A percentile compares a stretch with the other conserved stretches of the same genome.
Conservation (phyloP, 2,113 vertebrate genomes). For the Trematomus loennbergii region DNA sequence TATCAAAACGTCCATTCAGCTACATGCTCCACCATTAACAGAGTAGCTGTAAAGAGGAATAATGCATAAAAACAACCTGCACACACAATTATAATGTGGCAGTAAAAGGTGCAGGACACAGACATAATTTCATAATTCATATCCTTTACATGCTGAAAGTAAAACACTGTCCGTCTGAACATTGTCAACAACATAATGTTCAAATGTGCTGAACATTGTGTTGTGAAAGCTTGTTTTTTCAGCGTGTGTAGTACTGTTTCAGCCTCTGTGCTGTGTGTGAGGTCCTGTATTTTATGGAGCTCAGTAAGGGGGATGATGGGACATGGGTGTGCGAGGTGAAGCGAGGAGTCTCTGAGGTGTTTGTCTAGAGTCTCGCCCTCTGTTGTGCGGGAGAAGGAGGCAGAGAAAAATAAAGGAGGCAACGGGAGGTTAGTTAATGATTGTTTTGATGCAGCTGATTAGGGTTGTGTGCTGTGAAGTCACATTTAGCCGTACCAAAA, state of each 20-base stretch:
- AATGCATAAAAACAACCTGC: slow-evolving; percentile 25
- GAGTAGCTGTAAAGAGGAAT: not conserved
- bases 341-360: slow-evolving; percentile 39
- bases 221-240: not conserved
- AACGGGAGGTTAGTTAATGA: slow-evolving; percentile 77
- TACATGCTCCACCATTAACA: slow-evolving; percentile 6
- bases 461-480: slow-evolving; percentile 68
- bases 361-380: slow-evolving; percentile 33
- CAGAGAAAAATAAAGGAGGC: slow-evolving; percentile 39
- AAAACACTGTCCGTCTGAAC: slow-evolving; percentile 7
- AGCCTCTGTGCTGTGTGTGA: slow-evolving; percentile 22
- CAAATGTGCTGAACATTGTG: slow-evolving; percentile 19
- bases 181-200: slow-evolving; percentile 19
- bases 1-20: not conserved
- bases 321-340: slow-evolving; percentile 17
- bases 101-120: slow-evolving; percentile 23
- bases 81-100: slow-evolving; percentile 10
- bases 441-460: slow-evolving; percentile 82
- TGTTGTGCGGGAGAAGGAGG: slow-evolving; percentile 41
- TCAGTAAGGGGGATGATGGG: slow-evolving; percentile 1
- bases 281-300: slow-evolving; percentile 43
- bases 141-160: slow-evolving; percentile 6
- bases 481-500: slow-evolving; percentile 64
- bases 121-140: not conserved
- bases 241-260: not conserved